Conservation (phyloP, 2,888 invertebrate species). For the Hydrotaea cyrtoneurina region DNA sequence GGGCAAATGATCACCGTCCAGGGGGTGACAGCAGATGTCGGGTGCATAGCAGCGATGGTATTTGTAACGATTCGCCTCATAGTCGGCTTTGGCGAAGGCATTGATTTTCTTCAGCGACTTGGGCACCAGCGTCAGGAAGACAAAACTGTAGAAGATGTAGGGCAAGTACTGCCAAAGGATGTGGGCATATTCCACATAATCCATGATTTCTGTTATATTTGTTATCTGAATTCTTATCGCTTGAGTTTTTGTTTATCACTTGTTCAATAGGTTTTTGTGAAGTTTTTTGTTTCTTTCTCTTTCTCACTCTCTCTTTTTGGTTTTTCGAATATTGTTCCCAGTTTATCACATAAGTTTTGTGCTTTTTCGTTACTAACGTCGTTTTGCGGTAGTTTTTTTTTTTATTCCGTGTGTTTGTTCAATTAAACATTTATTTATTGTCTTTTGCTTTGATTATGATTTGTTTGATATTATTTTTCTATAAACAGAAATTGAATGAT, state of each 20-base stretch:
- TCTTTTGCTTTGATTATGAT: neutral
- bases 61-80: constrained; percentile 73
- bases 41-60: constrained; percentile 79
- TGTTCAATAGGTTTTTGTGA: too few species aligned
- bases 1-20: constrained; percentile 67
- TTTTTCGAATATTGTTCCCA: neutral
- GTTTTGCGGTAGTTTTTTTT: constrained; percentile 1
- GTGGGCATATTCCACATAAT: constrained; percentile 71
- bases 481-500: constrained; percentile 17
- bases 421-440: neutral
- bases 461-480: constrained; percentile 54
- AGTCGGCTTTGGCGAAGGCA: constrained; percentile 74
- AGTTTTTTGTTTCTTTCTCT: constrained; percentile 14
- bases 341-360: constrained; percentile 28
- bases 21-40: constrained; percentile 77
- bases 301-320: constrained; percentile 7
- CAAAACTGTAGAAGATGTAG: constrained; percentile 74
- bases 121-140: constrained; percentile 77
- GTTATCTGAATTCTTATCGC: neutral
- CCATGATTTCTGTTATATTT: constrained; percentile 60
- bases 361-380: constrained; percentile 12
- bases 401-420: neutral
- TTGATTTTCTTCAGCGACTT: constrained; percentile 76
- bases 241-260: constrained; percentile 21
- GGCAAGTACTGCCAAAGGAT: constrained; percentile 73